Conservation (phyloP, 2,797 vertebrate genomes). For the Lithobates sylvaticus region DNA sequence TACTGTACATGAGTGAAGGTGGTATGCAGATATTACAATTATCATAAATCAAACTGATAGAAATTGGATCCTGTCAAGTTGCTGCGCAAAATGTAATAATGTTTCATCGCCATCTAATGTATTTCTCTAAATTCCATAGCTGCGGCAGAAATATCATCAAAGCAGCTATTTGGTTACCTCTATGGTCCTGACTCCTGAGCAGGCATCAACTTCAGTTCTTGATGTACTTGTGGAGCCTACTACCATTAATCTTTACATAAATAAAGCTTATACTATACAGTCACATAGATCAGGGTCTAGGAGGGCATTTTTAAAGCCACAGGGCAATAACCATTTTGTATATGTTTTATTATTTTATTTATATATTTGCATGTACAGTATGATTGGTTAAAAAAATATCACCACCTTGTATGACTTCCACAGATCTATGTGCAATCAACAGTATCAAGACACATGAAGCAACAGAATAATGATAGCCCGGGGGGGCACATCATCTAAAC, state of each 20-base stretch:
- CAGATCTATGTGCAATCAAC: too few relatives aligned
- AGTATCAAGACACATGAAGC: too few relatives aligned
- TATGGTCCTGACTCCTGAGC: neutral
- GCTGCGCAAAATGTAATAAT: neutral
- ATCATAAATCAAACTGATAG: constrained; percentile 60
- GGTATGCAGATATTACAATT: constrained; percentile 53
- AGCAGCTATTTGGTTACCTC: neutral
- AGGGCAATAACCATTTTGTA: neutral
- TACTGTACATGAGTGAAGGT: constrained; percentile 33
- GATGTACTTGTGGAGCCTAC: neutral
- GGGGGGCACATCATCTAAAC: too few relatives aligned
- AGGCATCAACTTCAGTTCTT: neutral
- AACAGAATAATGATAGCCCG: too few relatives aligned
- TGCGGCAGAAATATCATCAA: neutral
- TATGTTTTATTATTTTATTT: too few relatives aligned
- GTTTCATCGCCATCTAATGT: neutral
- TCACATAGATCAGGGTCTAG: neutral
- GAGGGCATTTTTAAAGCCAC: too few relatives aligned
- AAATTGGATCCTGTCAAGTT: constrained; percentile 2
- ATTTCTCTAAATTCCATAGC: neutral
- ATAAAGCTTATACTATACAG: neutral
- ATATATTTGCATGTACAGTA: too few relatives aligned
- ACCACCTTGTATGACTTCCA: too few relatives aligned
- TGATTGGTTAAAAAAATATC: too few relatives aligned
- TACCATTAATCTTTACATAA: neutral